A percentile compares a stretch with the other conserved stretches of the same genome.
phyloP scores from a whole-genome alignment of 2,113 vertebrate species.

The Machaerirhynchus nigripectus region DNA sequence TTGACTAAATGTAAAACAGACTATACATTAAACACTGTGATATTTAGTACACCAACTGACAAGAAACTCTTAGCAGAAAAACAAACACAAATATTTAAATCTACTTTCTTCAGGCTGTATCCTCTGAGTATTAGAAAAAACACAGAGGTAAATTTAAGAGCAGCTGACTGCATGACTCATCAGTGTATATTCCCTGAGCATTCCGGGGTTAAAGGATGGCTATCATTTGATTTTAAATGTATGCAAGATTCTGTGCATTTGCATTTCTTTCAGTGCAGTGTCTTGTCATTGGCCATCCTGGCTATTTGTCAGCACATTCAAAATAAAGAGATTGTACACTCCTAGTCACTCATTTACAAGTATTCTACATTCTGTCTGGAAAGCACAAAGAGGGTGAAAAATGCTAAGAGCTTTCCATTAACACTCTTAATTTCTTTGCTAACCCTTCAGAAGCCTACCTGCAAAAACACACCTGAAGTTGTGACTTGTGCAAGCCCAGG shows the following conservation, averaged over 20 bases:
- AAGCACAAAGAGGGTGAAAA: background rate
- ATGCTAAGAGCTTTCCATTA: background rate
- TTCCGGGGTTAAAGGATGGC: background rate
- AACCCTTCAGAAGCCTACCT: background rate
- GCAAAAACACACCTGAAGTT: background rate
- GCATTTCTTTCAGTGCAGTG: background rate
- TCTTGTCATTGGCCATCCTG: background rate
- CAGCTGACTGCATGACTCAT: conserved; percentile 59
- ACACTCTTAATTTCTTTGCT: background rate
- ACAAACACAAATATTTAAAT: conserved; percentile 2
- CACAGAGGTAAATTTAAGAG: conserved; percentile 23
- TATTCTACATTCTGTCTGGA: background rate
- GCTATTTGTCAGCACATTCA: conserved; percentile 19
- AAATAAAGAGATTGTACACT: background rate
- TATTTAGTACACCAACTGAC: background rate
- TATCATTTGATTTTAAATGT: conserved; percentile 16
- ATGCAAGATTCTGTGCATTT: conserved; percentile 41
- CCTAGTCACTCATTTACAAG: background rate
- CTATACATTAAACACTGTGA: background rate
- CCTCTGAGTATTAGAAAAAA: conserved; percentile 34
- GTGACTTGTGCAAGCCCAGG: background rate
- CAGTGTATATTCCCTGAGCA: conserved; percentile 33
- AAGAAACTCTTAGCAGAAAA: background rate
- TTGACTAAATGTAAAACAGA: background rate
- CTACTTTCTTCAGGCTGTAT: conserved; percentile 15